A percentile compares a stretch with the other conserved stretches of the same genome.
Evolutionary conservation across 2,113 vertebrate genomes (phyloP).

Genomic region (Seriola dumerili): DNA sequence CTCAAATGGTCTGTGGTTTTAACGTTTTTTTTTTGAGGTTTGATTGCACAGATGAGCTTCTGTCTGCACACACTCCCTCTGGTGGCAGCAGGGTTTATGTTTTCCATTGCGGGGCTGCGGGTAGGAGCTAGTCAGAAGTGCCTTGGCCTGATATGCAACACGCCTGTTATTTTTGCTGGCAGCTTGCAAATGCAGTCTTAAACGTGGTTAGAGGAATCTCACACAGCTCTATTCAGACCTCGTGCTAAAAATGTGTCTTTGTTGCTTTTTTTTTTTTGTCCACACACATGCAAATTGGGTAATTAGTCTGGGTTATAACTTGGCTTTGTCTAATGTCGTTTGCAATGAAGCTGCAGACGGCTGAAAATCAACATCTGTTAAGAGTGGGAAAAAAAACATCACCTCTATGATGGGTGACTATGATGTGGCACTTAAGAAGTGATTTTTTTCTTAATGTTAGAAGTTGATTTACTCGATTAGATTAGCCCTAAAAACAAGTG

Average conservation of each 20-base stretch:
- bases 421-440: too few species aligned
- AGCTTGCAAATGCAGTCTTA: slow-evolving; percentile 46
- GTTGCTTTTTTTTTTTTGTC: neutral
- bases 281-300: neutral
- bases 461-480: neutral
- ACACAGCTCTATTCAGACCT: neutral
- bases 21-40: neutral
- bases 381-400: too few species aligned
- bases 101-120: slow-evolving; percentile 20
- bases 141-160: slow-evolving; percentile 74
- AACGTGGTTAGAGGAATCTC: neutral
- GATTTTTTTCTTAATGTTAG: too few species aligned
- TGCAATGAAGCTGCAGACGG: neutral
- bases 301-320: neutral
- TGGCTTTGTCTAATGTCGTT: neutral
- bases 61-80: slow-evolving; percentile 7
- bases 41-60: neutral
- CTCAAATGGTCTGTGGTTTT: neutral
- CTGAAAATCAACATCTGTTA: too few species aligned
- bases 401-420: too few species aligned
- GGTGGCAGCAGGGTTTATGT: slow-evolving; percentile 44
- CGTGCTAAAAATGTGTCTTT: neutral
- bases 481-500: neutral
- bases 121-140: slow-evolving; percentile 71
- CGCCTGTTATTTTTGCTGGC: slow-evolving; percentile 44